Base-by-base conservation (phyloP, 2,113 vertebrate genomes). In the Arizona elegans region DNA sequence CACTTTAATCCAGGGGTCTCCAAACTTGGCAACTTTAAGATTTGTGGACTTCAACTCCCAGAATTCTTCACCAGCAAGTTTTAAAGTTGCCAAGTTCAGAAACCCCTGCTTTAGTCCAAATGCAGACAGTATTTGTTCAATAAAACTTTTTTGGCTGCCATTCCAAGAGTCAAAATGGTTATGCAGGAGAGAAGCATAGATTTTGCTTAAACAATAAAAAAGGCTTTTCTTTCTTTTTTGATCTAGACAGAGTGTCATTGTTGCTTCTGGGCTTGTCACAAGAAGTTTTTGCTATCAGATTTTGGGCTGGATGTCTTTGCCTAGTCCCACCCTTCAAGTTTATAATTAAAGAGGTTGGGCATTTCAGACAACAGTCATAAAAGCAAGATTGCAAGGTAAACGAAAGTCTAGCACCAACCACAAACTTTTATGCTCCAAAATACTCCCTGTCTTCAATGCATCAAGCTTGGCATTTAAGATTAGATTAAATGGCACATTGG, bases 401-500 rank as follows among this genome's bases (percentile, higher is more conserved):
- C 19, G 70, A 89, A 89, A 89, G 62, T 88, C 29, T 85, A 26
- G 33, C 56, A 29, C 33, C 29, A 90, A 92, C 87, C 87, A 92
- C 92, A 85, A 90, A 56, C 65, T 33, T 89, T 55, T 92, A 11
- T 92, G 62, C 15, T 43, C 52, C 50, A 55, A 55, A 92, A 89
- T 58, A 43, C 38, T n/a, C 56, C 24, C 33, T 7, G 12, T 62
- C 86, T 92, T 21, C 23, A 33, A 59, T 89, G 53, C 38, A 56
- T 89, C 70, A 85, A 89, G 26, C 56, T 85, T 89, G 65, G 65
- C 43, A 50, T 92, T 89, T 92, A 89, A 92, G 85, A 85, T 90
- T 70, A 92, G 88, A n/a, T 92, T 85, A 92, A 89, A 92, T 89
- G 17, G 65, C 38, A 92, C 33, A 92, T 86, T 88, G 29, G 26